These are phyloP conservation scores for Echiichthys vipera DNA, from an alignment of 2,797 vertebrate genomes.

Conservation along the genomic window DNA sequence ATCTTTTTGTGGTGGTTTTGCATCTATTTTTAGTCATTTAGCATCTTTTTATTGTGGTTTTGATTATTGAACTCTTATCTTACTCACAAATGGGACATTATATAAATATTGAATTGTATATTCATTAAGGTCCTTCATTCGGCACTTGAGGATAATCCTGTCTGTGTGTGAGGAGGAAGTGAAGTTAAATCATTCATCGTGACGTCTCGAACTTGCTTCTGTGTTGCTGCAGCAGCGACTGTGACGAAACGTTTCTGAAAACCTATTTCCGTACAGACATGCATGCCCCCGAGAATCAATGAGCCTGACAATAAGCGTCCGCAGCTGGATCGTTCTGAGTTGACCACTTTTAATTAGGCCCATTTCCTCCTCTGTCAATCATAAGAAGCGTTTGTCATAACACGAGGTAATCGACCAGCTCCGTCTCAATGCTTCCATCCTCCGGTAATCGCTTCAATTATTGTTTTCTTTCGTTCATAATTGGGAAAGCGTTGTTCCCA, in stretches of 20 bases:
- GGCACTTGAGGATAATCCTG: background rate
- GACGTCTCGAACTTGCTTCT: background rate
- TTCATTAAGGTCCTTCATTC: background rate
- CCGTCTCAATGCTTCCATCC: conserved; percentile 4
- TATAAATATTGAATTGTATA: background rate
- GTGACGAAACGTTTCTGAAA: background rate
- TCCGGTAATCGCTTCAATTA: conserved; percentile 7
- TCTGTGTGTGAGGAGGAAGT: background rate
- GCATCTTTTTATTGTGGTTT: no score
- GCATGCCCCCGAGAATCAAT: background rate
- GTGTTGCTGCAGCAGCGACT: background rate
- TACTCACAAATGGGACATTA: background rate
- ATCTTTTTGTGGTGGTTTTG: no score
- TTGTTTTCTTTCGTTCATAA: conserved; percentile 6
- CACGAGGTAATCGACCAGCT: conserved; percentile 12
- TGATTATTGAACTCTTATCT: background rate
- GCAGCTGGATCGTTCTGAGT: conserved; percentile 6
- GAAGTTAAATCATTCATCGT: background rate
- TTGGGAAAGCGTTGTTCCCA: conserved; percentile 21
- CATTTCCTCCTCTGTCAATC: conserved; percentile 29
- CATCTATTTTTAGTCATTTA: no score
- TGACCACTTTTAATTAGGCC: conserved; percentile 29
- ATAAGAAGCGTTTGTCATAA: conserved; percentile 7
- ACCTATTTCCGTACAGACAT: background rate
- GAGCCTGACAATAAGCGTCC: background rate